phyloP scores from a whole-genome alignment of 37 sponge, comb jelly and placozoan species.

The Geodia barretti region DNA sequence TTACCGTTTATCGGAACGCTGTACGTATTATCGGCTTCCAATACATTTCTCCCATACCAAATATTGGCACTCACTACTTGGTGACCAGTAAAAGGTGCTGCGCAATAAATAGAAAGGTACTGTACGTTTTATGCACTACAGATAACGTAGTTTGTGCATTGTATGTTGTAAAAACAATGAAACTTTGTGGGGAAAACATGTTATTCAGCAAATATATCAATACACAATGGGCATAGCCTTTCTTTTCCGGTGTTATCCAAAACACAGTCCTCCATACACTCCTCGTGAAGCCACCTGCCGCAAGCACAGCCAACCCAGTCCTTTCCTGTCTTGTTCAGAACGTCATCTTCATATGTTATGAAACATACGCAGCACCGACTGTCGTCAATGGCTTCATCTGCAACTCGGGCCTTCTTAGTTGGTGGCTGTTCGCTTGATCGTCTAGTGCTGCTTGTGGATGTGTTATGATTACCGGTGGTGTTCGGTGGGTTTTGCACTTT shows the following conservation, averaged over 20 bases:
- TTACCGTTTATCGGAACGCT: not conserved
- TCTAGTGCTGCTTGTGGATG: not conserved
- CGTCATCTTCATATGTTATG: constrained; percentile 21
- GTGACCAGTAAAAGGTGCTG: not conserved
- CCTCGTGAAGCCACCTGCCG: constrained; percentile 48
- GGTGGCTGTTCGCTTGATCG: not conserved
- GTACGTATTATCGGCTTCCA: not conserved
- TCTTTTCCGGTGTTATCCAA: not conserved
- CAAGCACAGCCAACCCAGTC: constrained; percentile 43
- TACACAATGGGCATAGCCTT: not conserved
- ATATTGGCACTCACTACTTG: not conserved
- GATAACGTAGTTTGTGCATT: not conserved
- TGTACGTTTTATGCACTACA: not conserved
- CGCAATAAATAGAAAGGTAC: not conserved
- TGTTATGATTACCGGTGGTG: not conserved
- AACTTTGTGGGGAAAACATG: not conserved
- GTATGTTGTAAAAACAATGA: not conserved
- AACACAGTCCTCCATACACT: constrained; percentile 24
- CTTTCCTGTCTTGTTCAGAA: not conserved
- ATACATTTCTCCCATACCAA: not conserved
- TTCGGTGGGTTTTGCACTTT: not conserved
- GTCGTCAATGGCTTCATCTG: not conserved
- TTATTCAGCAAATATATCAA: not conserved
- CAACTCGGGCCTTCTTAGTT: not conserved
- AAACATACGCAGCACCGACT: constrained; percentile 6